phyloP scores from a whole-genome alignment of 2,113 vertebrate species.

The Candoia aspera region DNA sequence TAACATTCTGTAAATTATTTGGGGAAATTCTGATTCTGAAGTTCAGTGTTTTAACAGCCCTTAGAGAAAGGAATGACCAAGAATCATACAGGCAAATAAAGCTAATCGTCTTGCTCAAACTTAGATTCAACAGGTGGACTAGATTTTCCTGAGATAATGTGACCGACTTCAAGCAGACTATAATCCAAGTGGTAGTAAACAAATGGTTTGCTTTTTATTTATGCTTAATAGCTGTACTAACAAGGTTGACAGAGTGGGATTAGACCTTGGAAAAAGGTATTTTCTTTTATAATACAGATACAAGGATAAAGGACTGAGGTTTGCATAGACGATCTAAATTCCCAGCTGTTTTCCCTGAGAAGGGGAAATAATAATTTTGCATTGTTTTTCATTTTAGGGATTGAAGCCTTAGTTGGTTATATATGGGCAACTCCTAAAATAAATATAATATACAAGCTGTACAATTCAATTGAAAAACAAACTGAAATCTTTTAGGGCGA shows the following conservation, averaged over 20 bases:
- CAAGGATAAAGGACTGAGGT: neutral
- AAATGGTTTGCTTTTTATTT: neutral
- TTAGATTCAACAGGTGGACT: neutral
- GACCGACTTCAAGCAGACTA: neutral
- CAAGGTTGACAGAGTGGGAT: neutral
- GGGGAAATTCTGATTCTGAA: neutral
- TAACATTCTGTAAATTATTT: neutral
- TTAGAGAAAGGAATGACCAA: neutral
- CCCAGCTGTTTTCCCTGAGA: neutral
- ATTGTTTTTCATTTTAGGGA: neutral
- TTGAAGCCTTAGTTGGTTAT: neutral
- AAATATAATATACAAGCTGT: no score
- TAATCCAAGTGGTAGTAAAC: neutral
- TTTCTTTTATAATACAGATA: neutral
- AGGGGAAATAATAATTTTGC: neutral
- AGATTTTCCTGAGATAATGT: neutral
- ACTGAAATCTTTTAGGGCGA: no score
- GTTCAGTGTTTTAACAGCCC: neutral
- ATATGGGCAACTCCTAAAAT: neutral
- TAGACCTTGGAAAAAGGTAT: neutral
- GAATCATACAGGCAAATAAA: neutral
- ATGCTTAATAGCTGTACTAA: neutral
- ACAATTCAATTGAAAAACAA: no score
- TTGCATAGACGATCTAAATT: neutral
- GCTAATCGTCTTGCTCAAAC: neutral